Conservation (phyloP, 2,113 vertebrate species). For the Daboia siamensis region DNA sequence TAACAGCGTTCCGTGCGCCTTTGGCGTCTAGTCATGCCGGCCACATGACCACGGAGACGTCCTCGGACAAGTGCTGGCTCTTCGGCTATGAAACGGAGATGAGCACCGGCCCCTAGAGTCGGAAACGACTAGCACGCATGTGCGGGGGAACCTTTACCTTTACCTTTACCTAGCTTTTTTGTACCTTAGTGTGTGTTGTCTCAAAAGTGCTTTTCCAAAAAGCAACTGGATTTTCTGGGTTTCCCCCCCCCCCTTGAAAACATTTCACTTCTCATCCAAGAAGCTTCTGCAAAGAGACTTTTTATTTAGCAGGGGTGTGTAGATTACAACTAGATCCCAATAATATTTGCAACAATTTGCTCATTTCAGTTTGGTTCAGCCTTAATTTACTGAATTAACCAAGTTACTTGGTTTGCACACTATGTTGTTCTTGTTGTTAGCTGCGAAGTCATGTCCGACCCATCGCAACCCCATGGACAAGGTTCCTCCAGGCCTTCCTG, state of each 20-base stretch:
- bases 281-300: neutral
- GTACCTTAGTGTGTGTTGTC: neutral
- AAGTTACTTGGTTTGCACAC: neutral
- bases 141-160: too few relatives aligned
- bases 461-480: too few relatives aligned
- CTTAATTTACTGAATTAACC: neutral
- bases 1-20: too few relatives aligned
- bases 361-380: neutral
- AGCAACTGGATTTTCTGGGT: neutral
- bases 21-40: too few relatives aligned
- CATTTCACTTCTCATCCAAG: neutral
- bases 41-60: too few relatives aligned
- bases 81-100: too few relatives aligned
- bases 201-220: neutral
- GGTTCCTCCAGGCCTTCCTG: too few relatives aligned
- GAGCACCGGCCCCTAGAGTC: too few relatives aligned
- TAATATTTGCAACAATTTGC: neutral
- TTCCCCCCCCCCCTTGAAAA: neutral
- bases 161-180: neutral
- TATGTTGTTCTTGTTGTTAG: too few relatives aligned
- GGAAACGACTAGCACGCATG: too few relatives aligned
- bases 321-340: neutral
- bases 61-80: too few relatives aligned
- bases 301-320: neutral
- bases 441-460: too few relatives aligned